These are phyloP conservation scores for Semotilus atromaculatus DNA, from an alignment of 2,797 vertebrate genomes.

Conservation along the genomic window DNA sequence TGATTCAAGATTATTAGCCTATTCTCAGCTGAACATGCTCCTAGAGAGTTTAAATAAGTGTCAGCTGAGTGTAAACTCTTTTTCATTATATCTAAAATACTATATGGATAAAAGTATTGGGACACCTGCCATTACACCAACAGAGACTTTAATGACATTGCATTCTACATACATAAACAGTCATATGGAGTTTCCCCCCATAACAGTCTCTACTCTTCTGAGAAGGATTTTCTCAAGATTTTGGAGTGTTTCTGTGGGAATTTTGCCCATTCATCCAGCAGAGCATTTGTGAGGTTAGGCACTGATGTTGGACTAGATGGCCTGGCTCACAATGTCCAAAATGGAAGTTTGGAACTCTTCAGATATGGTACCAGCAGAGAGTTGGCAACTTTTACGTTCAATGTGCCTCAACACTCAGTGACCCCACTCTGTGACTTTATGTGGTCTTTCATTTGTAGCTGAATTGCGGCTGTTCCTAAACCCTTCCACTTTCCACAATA, in stretches of 20 bases:
- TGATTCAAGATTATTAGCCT: slow-evolving; percentile 57
- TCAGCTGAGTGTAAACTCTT: neutral
- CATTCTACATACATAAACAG: neutral
- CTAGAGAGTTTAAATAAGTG: neutral
- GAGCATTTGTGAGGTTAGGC: neutral
- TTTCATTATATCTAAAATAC: neutral
- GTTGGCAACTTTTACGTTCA: too few relatives aligned
- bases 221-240: neutral
- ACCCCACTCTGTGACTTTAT: too few relatives aligned
- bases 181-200: neutral
- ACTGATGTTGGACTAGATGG: neutral
- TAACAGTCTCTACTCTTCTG: neutral
- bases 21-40: slow-evolving; percentile 33
- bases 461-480: too few relatives aligned
- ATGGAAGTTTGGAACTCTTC: too few relatives aligned
- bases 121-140: neutral
- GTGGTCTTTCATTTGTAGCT: too few relatives aligned
- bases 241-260: neutral
- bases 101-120: neutral
- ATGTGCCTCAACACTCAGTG: too few relatives aligned
- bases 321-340: neutral
- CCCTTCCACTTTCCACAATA: too few relatives aligned
- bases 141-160: neutral
- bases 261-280: neutral
- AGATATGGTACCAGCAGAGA: too few relatives aligned